Evolutionary conservation across 2,113 vertebrate species (phyloP).

Genomic region (Tyrannus savana): DNA sequence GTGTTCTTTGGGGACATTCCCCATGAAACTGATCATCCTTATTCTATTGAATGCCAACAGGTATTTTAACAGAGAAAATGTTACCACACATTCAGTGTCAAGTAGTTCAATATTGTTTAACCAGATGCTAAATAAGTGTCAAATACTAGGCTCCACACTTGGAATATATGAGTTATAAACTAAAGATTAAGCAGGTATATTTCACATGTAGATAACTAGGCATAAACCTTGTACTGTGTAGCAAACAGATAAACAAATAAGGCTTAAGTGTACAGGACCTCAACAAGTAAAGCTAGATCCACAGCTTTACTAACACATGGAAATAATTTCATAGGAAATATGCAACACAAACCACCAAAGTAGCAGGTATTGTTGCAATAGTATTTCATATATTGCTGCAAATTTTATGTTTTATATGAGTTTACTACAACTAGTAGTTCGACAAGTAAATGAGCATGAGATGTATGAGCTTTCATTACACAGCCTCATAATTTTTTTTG

Average conservation of each 20-base stretch:
- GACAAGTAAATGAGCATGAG: background rate
- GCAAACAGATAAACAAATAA: background rate
- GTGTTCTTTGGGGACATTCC: background rate
- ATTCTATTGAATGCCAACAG: background rate
- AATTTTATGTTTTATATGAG: background rate
- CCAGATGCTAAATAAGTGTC: background rate
- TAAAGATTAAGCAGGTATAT: background rate
- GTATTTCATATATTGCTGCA: background rate
- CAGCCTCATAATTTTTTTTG: background rate
- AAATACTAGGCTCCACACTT: background rate
- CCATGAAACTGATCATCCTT: background rate
- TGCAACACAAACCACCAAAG: background rate
- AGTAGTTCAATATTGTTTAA: slow-evolving; percentile 2
- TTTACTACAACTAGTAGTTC: background rate
- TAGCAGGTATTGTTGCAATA: background rate
- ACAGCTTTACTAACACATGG: background rate
- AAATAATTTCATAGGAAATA: background rate
- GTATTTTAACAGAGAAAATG: slow-evolving; percentile 21
- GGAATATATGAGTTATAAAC: background rate
- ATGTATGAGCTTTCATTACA: background rate
- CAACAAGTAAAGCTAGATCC: background rate
- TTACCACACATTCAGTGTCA: background rate
- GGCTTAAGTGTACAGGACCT: background rate
- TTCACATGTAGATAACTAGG: background rate
- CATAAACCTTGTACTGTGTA: background rate